Evolutionary conservation across 2,888 invertebrate genomes (phyloP), one percentile per base, ranked within the genome.

Genomic region (Parelbella ahira): DNA sequence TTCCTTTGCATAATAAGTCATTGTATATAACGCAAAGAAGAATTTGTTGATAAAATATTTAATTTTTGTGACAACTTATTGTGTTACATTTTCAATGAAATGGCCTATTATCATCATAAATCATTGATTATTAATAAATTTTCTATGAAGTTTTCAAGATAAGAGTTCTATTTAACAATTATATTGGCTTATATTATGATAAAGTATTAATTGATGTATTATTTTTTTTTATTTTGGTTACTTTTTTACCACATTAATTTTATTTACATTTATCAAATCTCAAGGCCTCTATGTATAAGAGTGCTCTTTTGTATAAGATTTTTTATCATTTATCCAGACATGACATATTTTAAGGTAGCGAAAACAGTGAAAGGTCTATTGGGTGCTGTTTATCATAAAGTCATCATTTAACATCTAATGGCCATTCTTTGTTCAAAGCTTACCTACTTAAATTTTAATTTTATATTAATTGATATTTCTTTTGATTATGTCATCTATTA

Each of bases 131-230:
- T 62, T 64, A 65, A 65, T 57, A 69, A 67, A 68, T 70, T 63
- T 74, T 15, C 68, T 69, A 77, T 74, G 56, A 73, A 67, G 68
- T 45, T 77, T 80, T 62, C 68, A 73, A 60, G 71, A 54, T 78
- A 78, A 76, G 75, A 79, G 64, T 71, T 76, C 63, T 79, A 74
- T 82, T 69, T 77, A 78, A 76, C 68, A 70, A 58, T 63, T 69
- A 71, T 64, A 58, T 60, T 60, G 71, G 74, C 75, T 79, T 82
- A 77, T 82, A 82, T 84, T 79, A 79, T 68, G 74, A 72, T 59
- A 69, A 72, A 84, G 81, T 83, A 84, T 86, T 83, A 76, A 79
- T 76, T 56, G n/a, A n/a, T n/a, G n/a, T n/a, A n/a, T 59, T 60
- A 54, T 54, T 59, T 62, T 63, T 65, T 68, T 63, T 60, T 64